Conservation (phyloP, 2,888 invertebrate species). For the Caenorhabditis uteleia region DNA sequence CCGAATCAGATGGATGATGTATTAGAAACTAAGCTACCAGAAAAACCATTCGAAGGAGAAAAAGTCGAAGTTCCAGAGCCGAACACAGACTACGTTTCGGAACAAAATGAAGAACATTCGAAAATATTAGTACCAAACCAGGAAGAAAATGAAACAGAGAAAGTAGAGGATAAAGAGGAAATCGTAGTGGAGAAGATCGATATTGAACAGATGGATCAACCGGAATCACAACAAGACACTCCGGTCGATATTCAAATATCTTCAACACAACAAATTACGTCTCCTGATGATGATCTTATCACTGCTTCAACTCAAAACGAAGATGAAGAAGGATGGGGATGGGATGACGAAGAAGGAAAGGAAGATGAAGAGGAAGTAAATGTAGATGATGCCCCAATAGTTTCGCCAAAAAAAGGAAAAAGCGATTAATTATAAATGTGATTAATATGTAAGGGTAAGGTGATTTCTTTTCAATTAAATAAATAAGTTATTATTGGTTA, state of each 20-base stretch:
- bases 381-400: conserved; percentile 13
- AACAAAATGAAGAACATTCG: too few species aligned
- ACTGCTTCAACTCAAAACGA: background rate
- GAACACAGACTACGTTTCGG: too few species aligned
- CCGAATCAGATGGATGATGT: too few species aligned
- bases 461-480: background rate
- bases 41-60: too few species aligned
- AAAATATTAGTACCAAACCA: too few species aligned
- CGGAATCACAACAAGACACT: background rate
- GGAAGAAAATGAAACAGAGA: background rate
- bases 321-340: background rate
- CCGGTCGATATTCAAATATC: too few species aligned
- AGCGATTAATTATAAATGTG: conserved; percentile 7
- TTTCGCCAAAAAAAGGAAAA: conserved; percentile 13
- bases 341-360: background rate
- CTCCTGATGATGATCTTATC: background rate
- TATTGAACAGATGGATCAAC: background rate
- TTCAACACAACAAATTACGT: too few species aligned
- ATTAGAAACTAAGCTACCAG: too few species aligned
- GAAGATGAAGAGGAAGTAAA: conserved; percentile 2
- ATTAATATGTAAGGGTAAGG: conserved; percentile 2
- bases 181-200: background rate
- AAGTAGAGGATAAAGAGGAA: background rate
- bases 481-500: background rate
- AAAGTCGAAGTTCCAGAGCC: too few species aligned